These are phyloP conservation scores for Adela reaumurella DNA, from an alignment of 2,888 invertebrate species.

Conservation along the genomic window DNA sequence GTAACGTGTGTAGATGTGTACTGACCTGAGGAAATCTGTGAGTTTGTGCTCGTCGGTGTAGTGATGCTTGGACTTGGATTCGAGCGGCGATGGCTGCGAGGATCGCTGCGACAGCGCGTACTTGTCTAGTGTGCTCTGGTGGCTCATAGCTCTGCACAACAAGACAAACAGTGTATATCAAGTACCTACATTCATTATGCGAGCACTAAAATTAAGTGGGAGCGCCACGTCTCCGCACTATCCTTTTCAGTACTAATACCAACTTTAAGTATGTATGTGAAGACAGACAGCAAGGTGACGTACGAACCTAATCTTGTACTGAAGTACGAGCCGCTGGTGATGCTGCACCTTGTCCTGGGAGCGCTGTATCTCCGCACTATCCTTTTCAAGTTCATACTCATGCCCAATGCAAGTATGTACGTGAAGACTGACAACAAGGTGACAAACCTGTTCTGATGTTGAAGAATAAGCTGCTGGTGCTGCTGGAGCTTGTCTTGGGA, in stretches of 20 bases:
- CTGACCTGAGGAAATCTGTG: slow-evolving; percentile 62
- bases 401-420: no score
- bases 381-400: no score
- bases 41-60: slow-evolving; percentile 63
- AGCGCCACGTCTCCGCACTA: no score
- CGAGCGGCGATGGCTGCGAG: slow-evolving; percentile 43
- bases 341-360: slow-evolving; percentile 51
- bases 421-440: no score
- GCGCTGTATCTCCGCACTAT: slow-evolving; percentile 29
- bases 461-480: slow-evolving; percentile 64
- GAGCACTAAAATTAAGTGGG: no score
- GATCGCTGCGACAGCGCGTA: slow-evolving; percentile 47
- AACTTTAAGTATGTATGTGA: no score
- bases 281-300: no score
- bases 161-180: no score
- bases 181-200: no score
- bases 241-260: no score
- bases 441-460: slow-evolving; percentile 57
- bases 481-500: slow-evolving; percentile 51
- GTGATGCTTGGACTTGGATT: slow-evolving; percentile 41
- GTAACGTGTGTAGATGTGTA: no score
- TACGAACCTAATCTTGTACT: slow-evolving; percentile 63
- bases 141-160: slow-evolving; percentile 47
- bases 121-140: slow-evolving; percentile 61
- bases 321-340: slow-evolving; percentile 64